phyloP scores from a whole-genome alignment of 1,140 invertebrate genomes.

The Zaprionus nigranus region DNA sequence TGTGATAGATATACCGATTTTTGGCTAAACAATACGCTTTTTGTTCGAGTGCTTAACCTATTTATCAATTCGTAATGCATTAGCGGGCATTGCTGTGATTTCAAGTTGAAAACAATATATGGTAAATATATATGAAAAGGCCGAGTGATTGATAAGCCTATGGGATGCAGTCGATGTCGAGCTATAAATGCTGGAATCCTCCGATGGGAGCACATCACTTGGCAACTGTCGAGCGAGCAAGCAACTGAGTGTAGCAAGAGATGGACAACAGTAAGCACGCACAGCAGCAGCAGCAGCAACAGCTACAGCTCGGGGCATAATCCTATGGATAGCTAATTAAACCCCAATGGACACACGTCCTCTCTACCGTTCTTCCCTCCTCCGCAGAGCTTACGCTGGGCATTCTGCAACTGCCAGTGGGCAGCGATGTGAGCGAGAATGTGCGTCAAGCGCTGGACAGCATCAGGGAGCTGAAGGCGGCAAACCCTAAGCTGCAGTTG shows the following conservation, averaged over 20 bases:
- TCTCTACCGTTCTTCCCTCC: neutral
- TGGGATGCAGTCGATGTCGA: neutral
- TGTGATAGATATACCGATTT: too few species aligned
- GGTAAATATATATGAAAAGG: conserved; percentile 3
- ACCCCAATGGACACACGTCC: neutral
- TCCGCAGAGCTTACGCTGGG: conserved; percentile 86
- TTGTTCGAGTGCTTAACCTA: neutral
- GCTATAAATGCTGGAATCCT: conserved; percentile 35
- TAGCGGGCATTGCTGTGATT: neutral
- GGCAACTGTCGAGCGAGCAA: neutral
- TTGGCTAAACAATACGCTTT: too few species aligned
- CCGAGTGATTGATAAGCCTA: conserved; percentile 20
- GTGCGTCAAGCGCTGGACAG: conserved; percentile 88
- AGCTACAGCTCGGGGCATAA: neutral
- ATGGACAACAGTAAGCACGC: conserved; percentile 45
- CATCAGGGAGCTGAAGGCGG: conserved; percentile 89
- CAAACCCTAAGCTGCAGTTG: conserved; percentile 88
- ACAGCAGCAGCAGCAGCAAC: neutral
- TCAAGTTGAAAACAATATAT: neutral
- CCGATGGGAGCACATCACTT: conserved; percentile 8
- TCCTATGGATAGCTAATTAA: conserved; percentile 10
- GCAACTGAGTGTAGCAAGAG: conserved; percentile 1
- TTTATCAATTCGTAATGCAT: neutral
- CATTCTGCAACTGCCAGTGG: conserved; percentile 92
- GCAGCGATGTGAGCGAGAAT: conserved; percentile 90